Conservation (phyloP, 2,888 invertebrate genomes). For the Escarpia spicata region DNA sequence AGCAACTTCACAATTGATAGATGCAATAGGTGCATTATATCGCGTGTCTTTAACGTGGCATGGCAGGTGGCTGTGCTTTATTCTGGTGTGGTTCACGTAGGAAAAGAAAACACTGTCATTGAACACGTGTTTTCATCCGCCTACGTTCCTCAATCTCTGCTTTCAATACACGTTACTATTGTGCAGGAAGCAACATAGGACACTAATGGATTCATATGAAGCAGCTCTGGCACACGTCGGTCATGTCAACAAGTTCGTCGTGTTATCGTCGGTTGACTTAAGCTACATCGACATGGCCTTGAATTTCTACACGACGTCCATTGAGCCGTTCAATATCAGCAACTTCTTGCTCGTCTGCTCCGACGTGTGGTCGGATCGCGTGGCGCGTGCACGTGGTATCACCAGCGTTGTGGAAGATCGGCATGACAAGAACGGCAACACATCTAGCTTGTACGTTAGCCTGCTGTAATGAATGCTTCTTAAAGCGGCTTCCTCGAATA, state of each 20-base stretch:
- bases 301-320: constrained; percentile 34
- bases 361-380: not conserved
- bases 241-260: not conserved
- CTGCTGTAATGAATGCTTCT: not conserved
- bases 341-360: constrained; percentile 37
- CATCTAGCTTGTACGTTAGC: constrained; percentile 17
- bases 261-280: constrained; percentile 28
- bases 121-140: no score
- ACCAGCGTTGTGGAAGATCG: not conserved
- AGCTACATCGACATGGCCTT: constrained; percentile 35
- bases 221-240: not conserved
- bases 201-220: not conserved
- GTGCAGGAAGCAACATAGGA: not conserved
- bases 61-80: no score
- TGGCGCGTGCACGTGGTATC: not conserved
- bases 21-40: no score
- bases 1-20: no score
- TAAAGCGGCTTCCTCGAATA: no score
- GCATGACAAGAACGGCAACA: constrained; percentile 14
- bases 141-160: no score
- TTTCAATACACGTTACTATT: not conserved
- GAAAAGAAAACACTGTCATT: no score
- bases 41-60: no score
- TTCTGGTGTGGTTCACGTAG: no score
- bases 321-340: constrained; percentile 26